Percentiles rank a stretch among this genome's conserved stretches.
Conservation (phyloP, 2,888 invertebrate species). For the Drosophila colorata region DNA sequence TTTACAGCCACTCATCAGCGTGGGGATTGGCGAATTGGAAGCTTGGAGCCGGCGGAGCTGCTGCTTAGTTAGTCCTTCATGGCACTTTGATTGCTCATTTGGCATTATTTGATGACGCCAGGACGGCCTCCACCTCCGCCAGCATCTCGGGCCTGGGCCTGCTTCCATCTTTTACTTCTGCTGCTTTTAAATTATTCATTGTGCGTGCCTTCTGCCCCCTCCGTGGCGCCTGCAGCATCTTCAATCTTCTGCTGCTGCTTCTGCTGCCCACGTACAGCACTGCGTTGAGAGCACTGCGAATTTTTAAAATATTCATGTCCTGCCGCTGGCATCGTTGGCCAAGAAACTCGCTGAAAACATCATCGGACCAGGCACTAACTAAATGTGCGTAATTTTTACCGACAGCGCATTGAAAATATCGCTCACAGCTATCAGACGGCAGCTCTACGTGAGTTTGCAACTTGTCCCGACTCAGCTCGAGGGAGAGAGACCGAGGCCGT, state of each 20-base stretch:
- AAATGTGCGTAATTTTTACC: conserved; percentile 81
- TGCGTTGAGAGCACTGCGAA: conserved; percentile 58
- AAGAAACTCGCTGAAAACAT: conserved; percentile 63
- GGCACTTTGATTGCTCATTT: conserved; percentile 82
- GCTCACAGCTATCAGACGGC: conserved; percentile 62
- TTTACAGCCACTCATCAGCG: conserved; percentile 72
- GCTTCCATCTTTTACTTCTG: conserved; percentile 8
- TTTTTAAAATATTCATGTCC: conserved; percentile 80
- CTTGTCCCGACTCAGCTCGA: conserved; percentile 32
- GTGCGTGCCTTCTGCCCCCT: conserved; percentile 47
- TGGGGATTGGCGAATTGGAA: neutral
- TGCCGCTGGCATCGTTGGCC: conserved; percentile 65
- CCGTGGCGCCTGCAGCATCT: conserved; percentile 29
- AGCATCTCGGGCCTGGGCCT: conserved; percentile 15
- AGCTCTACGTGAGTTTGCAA: conserved; percentile 68
- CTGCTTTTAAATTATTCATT: conserved; percentile 74
- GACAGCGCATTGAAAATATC: conserved; percentile 75
- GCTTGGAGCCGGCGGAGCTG: conserved; percentile 11
- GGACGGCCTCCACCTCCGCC: conserved; percentile 19
- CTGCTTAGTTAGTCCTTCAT: conserved; percentile 77
- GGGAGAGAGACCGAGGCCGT: neutral
- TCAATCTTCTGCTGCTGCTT: conserved; percentile 25
- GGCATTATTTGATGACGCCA: conserved; percentile 78
- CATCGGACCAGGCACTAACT: conserved; percentile 60
- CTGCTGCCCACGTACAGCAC: conserved; percentile 50